Evolutionary conservation across 2,888 invertebrate species (phyloP).

Genomic region (Hirtodrosophila confusa): DNA sequence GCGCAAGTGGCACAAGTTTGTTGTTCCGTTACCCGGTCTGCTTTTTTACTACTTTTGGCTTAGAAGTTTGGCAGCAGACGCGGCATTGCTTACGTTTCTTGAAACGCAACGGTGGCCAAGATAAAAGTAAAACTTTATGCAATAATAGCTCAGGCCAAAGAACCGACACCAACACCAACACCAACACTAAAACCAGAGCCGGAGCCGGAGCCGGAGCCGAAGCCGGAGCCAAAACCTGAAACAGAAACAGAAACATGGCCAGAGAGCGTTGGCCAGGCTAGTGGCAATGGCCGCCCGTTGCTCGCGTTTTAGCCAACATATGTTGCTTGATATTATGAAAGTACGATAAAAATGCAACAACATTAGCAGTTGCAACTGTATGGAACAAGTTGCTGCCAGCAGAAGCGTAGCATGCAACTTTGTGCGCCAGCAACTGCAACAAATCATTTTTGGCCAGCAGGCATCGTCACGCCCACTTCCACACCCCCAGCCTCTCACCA

Average conservation of each 20-base stretch:
- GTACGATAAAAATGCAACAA: constrained; percentile 43
- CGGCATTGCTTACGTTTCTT: constrained; percentile 7
- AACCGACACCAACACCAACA: not conserved
- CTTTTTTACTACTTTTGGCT: constrained; percentile 39
- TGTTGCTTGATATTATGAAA: constrained; percentile 69
- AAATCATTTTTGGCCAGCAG: constrained; percentile 42
- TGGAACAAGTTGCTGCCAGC: constrained; percentile 27
- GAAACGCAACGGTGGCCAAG: constrained; percentile 40
- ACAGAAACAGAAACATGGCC: not conserved
- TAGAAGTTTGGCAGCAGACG: constrained; percentile 40
- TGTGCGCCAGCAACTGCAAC: constrained; percentile 38
- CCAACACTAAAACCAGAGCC: constrained; percentile 2
- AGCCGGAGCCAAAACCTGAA: not conserved
- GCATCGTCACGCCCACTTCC: constrained; percentile 2
- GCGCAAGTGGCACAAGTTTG: constrained; percentile 58
- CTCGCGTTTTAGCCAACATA: constrained; percentile 71
- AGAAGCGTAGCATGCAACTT: constrained; percentile 35
- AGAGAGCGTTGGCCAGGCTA: constrained; percentile 19
- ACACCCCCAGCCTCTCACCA: not conserved
- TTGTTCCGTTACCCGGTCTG: constrained; percentile 33
- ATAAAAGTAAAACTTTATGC: constrained; percentile 72
- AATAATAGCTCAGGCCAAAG: constrained; percentile 56
- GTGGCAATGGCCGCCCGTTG: constrained; percentile 26
- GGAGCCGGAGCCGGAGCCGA: constrained; percentile 2
- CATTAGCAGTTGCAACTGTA: constrained; percentile 31